Evolutionary conservation across 2,888 invertebrate genomes (phyloP), one percentile per base, ranked within the genome.

Genomic region (Leucoma salicis): DNA sequence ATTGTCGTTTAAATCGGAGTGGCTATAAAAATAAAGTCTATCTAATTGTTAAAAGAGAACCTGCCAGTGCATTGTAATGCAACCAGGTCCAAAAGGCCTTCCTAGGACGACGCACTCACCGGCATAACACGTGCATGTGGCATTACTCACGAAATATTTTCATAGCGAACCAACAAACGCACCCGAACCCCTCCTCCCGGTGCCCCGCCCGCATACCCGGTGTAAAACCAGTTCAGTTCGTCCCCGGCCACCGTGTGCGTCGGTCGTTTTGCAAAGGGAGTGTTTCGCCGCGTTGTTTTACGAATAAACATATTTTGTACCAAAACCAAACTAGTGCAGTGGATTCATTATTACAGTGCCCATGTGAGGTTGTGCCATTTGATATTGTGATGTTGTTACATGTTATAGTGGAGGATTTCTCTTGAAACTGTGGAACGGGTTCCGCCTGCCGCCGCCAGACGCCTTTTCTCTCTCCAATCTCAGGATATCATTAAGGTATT

Each of bases 401-500:
- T 82, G 79, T 66, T 79, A 51, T 79, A 78, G 84, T 86, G 86
- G 74, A 82, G 86, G 86, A 88, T 88, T 87, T 79, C 74, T 80
- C 70, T 79, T 83, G 73, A 79, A 75, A 85, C 71, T 75, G 79
- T 84, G 76, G 79, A 78, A 78, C 80, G 83, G 79, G 80, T 78
- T 67, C 73, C 74, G 78, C 76, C 76, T 78, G 78, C 78, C 66
- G 78, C 64, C 66, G 76, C 74, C 79, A 82, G 86, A 84, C 88
- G 89, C 85, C 78, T 83, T 82, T 82, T 80, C 83, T 75, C 83
- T 74, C 78, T 82, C 78, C 73, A 82, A 80, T 85, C 88, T 82
- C 78, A 79, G 88, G 89, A 88, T 89, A 89, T 87, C 89, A 89
- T 88, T 88, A 88, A 88, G 89, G 89, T 89, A 89, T 89, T 88